A percentile compares a stretch with the other conserved stretches of the same genome.
Conservation (phyloP, 2,888 invertebrate genomes). For the Dasypolia templi region DNA sequence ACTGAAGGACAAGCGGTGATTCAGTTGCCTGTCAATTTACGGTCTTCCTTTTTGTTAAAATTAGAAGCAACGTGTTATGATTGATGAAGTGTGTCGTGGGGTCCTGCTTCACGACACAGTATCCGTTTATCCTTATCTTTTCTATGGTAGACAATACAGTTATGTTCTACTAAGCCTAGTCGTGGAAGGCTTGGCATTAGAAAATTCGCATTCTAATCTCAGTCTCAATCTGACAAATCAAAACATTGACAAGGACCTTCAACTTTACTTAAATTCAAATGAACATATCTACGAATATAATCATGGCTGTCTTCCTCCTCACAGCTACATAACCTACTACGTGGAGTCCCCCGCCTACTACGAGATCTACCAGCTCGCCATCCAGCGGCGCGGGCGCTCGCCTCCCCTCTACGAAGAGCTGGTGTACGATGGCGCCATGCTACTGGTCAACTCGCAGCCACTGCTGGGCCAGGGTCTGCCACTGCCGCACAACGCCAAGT, state of each 20-base stretch:
- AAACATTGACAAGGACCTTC: background rate
- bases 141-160: background rate
- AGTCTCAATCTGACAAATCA: background rate
- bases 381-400: conserved; percentile 69
- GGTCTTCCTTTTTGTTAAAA: background rate
- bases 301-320: too few relatives aligned
- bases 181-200: background rate
- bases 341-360: conserved; percentile 74
- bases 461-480: conserved; percentile 73
- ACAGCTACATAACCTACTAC: conserved; percentile 73
- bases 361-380: conserved; percentile 68
- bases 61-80: background rate
- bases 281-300: background rate
- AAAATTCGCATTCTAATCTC: background rate
- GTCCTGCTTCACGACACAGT: conserved; percentile 18
- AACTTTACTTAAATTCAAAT: background rate
- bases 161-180: background rate
- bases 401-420: conserved; percentile 73
- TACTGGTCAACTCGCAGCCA: conserved; percentile 78
- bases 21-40: too few relatives aligned
- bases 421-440: conserved; percentile 72
- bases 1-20: background rate
- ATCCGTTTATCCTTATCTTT: background rate
- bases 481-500: conserved; percentile 74
- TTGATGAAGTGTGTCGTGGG: conserved; percentile 2